A percentile compares a stretch with the other conserved stretches of the same genome.
These are phyloP conservation scores for Eulemur rubriventer DNA, from an alignment of 2,797 vertebrate species.

Conservation along the genomic window DNA sequence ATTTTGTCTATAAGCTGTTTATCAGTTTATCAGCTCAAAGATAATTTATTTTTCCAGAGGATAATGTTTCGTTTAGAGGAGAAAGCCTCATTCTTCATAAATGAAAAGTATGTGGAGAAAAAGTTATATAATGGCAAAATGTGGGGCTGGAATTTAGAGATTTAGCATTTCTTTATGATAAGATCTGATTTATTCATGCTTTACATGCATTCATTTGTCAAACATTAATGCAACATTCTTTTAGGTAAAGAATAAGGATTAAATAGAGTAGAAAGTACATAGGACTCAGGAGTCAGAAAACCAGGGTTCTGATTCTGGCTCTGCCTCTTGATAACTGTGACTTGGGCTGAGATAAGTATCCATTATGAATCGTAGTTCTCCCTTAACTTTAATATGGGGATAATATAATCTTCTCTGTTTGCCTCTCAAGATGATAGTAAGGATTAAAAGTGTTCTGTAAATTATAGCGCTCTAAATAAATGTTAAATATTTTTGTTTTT, in stretches of 20 bases:
- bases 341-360: background rate
- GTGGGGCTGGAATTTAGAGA: background rate
- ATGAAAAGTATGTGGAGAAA: background rate
- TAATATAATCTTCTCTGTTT: constrained; percentile 6
- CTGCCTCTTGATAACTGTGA: background rate
- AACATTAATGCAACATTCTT: background rate
- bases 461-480: constrained; percentile 21
- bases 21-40: background rate
- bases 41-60: constrained; percentile 39
- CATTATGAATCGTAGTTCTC: background rate
- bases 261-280: background rate
- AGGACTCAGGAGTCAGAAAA: background rate
- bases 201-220: background rate
- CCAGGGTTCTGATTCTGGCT: background rate
- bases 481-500: background rate
- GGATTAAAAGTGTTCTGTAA: background rate
- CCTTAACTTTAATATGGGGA: background rate
- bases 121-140: background rate
- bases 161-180: background rate
- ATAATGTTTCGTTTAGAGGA: constrained; percentile 7
- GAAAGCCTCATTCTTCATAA: constrained; percentile 32
- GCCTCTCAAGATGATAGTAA: background rate
- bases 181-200: background rate
- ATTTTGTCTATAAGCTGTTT: constrained; percentile 1
- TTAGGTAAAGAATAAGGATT: background rate